Evolutionary conservation across 1,140 invertebrate species (phyloP), one percentile per base, ranked within the genome.

Genomic region (Pantala flavescens): DNA sequence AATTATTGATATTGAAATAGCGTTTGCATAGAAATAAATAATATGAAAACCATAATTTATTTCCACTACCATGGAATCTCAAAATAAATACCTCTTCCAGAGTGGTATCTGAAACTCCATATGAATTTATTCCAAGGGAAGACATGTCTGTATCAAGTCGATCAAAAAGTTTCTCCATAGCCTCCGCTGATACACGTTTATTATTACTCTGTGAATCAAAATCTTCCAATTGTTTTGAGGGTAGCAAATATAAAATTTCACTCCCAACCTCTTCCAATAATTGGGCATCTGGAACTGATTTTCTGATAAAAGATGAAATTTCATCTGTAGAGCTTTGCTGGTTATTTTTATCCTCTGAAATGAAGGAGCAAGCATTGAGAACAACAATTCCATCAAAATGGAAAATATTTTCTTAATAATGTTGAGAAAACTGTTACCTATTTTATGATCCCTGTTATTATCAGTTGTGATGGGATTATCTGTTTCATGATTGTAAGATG

Each of bases 101-200:
- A 24, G 73, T 73, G 2, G 77, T 77, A 63, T 77, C 77, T 3
- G 77, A 77, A 21, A 77, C 76, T 12, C 77, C 77, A 63, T 78
- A 78, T 21, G 77, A 77, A 71, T 77, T 77, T 2, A 77, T 71
- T 0, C 74, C 75, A 16, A 77, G 71, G n/a, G 71, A 72, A 19
- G 14, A 16, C 23, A 24, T 42, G 3, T 72, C 23, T 7, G 23
- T 23, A 23, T 72, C 71, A 24, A 72, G 71, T 9, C 16, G 23
- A 42, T 72, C n/a, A 24, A 72, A 42, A 10, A 72, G 71, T 7
- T 42, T 72, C 23, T 72, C 23, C 71, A 72, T 63, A 3, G 49
- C 49, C n/a, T 63, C n/a, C 2, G 49, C 49, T 7, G 49, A 63
- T 63, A 63, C n/a, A 19, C 49, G 49, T 16, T 21, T 63, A 7